Evolutionary conservation across 1,140 invertebrate species (phyloP).

Genomic region (Drosophila lowei): DNA sequence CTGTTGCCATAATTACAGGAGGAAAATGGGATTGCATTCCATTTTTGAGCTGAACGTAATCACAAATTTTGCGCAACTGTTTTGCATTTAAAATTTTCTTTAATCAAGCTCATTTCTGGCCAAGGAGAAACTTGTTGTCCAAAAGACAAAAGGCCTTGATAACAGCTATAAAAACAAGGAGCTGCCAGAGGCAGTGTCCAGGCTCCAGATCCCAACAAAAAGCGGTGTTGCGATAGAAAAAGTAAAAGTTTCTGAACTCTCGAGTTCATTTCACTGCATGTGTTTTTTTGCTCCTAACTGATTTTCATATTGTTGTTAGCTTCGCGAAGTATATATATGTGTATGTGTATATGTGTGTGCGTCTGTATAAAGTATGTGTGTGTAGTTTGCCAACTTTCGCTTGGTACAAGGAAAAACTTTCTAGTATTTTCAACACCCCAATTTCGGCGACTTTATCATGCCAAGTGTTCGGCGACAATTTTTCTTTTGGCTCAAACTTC

Average conservation of each 20-base stretch:
- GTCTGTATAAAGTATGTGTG: background rate
- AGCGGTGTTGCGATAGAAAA: background rate
- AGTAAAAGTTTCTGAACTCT: constrained; percentile 47
- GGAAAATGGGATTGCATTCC: constrained; percentile 33
- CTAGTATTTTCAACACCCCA: constrained; percentile 52
- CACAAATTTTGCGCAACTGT: constrained; percentile 44
- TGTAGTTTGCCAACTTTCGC: constrained; percentile 62
- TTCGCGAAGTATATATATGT: constrained; percentile 44
- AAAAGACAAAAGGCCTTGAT: constrained; percentile 38
- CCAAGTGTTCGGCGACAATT: constrained; percentile 20
- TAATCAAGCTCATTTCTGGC: constrained; percentile 44
- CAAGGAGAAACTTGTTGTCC: constrained; percentile 36
- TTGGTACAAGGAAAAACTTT: constrained; percentile 57
- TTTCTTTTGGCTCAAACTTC: constrained; percentile 18
- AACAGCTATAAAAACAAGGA: constrained; percentile 34
- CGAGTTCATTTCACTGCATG: constrained; percentile 43
- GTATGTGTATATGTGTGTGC: background rate
- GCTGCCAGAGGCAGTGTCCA: constrained; percentile 11
- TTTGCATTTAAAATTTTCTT: constrained; percentile 62
- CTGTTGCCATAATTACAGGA: constrained; percentile 41
- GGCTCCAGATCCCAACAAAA: background rate
- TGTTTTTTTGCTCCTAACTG: constrained; percentile 38
- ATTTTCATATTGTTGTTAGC: constrained; percentile 63
- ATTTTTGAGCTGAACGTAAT: constrained; percentile 30
- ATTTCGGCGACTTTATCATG: constrained; percentile 56